Base-by-base conservation (phyloP, 2,113 vertebrate species). In the Merops nubicus region DNA sequence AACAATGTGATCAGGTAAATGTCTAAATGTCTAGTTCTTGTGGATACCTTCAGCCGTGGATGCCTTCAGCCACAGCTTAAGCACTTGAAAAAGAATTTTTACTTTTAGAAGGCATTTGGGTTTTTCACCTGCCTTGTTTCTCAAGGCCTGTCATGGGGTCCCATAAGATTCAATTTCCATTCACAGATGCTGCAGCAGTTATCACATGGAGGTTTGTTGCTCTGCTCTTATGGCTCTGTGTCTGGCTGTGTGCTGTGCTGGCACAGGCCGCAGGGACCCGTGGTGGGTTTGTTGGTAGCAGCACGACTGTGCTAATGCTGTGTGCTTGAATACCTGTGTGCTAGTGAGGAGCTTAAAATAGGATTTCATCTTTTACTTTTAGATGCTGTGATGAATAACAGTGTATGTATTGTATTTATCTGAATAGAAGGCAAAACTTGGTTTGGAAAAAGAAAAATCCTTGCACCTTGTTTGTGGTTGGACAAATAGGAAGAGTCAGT, bases 401-500 rank as follows among this genome's bases (percentile, higher is more conserved):
- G 73, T 64, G 68, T 54, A 12, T 36, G 25, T 57, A 40, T 53
- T 83, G 42, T 87, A 16, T 78, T 92, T 95, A 53, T 65, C 18
- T 67, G 74, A 88, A 63, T 47, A 40, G 40, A 79, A 76, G 67
- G 42, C 70, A 85, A 85, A 92, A 78, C 65, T 91, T 80, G 26
- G 80, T 91, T 78, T 73, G 63, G 53, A 56, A 83, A 95, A 85
- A 63, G 51, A 45, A 93, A 83, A 73, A 70, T 63, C 50, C 47
- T 23, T 51, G 48, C 22, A 6, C 87, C 31, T 75, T 76, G 33
- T 90, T 80, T 47, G 29, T 83, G 72, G 65, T 8, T 90, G 88
- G 85, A 36, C 82, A 90, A 82, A 68, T 74, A 36, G 0, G 8
- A 93, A 64, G 70, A 72, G 70, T 63, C 38, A 64, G 76, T 54